Evolutionary conservation across 2,888 invertebrate genomes (phyloP), one percentile per base, ranked within the genome.

Genomic region (Blomia tropicalis): DNA sequence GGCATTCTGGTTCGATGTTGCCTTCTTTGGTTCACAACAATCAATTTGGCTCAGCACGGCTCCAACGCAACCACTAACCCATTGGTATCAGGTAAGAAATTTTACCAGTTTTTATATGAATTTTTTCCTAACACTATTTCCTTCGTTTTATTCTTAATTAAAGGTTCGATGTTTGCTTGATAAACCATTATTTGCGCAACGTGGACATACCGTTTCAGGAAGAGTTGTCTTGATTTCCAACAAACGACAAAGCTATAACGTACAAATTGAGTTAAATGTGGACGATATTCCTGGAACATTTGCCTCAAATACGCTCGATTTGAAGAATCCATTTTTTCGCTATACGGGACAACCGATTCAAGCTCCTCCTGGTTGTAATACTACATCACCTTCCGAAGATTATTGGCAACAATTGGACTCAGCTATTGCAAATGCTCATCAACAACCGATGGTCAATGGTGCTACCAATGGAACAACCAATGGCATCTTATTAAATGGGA

Each of bases 1-100:
- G 67, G 96, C 96, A 22, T 96, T 98, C 77, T 98, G 98, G 96
- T 98, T 98, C 74, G 95, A 98, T 77, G 95, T 96, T 27, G 85
- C 93, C 67, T 96, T 98, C 76, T 83, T 87, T 64, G 95, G 96
- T 41, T 82, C 82, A 53, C 82, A 66, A 44, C 85, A 89, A 71
- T 85, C 88, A 65, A 85, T 96, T 63, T 96, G 96, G 95, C 75
- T 98, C 32, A 95, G 95, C 5, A 98, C 98, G 4, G 85, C 95
- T 0, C 96, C 96, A 0, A 95, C 95, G 2, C 95, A 96, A 73
- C 92, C 95, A 0, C 77, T 98, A 23, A 98, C 96, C 30, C 96
- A 98, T 75, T 98, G 96, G 98, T 96, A 98, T 75, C 65, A 65
- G 56, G 54, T 61, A 61, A 43, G 32, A 27, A 11, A n/a, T 2